Conservation (phyloP, 2,888 invertebrate species). For the Ochropleura plecta region DNA sequence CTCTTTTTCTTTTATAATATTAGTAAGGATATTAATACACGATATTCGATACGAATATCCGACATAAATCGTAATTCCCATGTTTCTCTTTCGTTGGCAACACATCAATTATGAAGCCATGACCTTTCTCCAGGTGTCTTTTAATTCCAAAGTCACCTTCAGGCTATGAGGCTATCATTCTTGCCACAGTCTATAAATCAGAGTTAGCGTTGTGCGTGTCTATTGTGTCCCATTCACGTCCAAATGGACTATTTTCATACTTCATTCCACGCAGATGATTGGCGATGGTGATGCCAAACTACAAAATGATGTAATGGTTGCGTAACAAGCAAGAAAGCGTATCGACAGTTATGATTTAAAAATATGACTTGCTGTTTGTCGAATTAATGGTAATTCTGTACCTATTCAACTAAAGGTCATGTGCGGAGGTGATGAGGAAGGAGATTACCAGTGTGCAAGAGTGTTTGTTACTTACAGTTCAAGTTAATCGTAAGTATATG, state of each 20-base stretch:
- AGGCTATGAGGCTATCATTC: slow-evolving; percentile 31
- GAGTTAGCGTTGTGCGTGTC: slow-evolving; percentile 41
- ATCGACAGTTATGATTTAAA: slow-evolving; percentile 35
- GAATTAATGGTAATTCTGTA: slow-evolving; percentile 29
- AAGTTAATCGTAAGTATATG: slow-evolving; percentile 3
- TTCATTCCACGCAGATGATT: slow-evolving; percentile 24
- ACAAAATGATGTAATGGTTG: slow-evolving; percentile 45
- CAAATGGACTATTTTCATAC: slow-evolving; percentile 36
- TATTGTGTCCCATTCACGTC: slow-evolving; percentile 29
- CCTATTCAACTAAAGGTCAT: slow-evolving; percentile 33
- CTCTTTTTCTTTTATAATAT: too few relatives aligned
- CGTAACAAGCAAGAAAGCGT: slow-evolving; percentile 44
- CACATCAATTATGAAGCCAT: slow-evolving; percentile 39
- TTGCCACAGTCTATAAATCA: slow-evolving; percentile 48
- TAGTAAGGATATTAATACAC: too few relatives aligned
- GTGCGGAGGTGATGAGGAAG: slow-evolving; percentile 14
- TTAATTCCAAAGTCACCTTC: slow-evolving; percentile 54
- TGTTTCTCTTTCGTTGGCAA: slow-evolving; percentile 20
- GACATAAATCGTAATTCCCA: slow-evolving; percentile 3
- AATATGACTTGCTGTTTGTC: slow-evolving; percentile 41
- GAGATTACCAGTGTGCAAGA: slow-evolving; percentile 18
- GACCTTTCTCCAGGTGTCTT: slow-evolving; percentile 50
- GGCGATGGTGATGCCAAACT: slow-evolving; percentile 34
- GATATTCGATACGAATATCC: neutral
- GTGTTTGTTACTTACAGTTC: neutral